These are phyloP conservation scores for Xiphophorus hellerii DNA, from an alignment of 2,113 vertebrate species.

Conservation along the genomic window DNA sequence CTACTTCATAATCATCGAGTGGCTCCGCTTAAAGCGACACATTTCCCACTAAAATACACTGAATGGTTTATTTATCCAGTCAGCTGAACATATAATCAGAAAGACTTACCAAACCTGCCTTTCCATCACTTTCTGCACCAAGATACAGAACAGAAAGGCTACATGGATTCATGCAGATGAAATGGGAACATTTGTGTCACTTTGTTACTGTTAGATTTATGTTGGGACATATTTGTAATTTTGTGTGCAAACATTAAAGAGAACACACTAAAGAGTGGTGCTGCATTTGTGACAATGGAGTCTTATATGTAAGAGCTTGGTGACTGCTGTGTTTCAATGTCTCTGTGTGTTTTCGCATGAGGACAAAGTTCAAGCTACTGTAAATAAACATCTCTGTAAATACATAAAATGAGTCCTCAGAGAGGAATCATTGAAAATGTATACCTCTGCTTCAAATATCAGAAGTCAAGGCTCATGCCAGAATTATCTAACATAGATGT, in stretches of 20 bases:
- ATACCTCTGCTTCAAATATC: no score
- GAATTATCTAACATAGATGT: no score
- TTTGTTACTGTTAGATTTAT: not conserved
- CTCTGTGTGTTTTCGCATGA: no score
- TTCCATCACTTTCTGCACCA: not conserved
- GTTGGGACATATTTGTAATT: not conserved
- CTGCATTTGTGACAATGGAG: no score
- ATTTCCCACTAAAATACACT: not conserved
- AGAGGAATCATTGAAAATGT: no score
- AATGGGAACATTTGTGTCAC: not conserved
- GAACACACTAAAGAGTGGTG: no score
- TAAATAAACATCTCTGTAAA: no score
- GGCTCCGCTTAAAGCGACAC: not conserved
- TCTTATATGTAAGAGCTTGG: no score
- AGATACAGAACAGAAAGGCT: not conserved
- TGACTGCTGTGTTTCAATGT: no score
- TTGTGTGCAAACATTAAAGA: not conserved
- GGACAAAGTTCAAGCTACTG: no score
- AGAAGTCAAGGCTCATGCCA: no score
- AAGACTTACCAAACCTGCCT: not conserved
- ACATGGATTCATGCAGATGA: not conserved
- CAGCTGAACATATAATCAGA: not conserved
- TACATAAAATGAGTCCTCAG: no score
- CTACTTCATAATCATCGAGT: not conserved
- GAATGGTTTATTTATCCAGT: not conserved